phyloP scores from a whole-genome alignment of 2,113 vertebrate species.

The Trogon melanurus region DNA sequence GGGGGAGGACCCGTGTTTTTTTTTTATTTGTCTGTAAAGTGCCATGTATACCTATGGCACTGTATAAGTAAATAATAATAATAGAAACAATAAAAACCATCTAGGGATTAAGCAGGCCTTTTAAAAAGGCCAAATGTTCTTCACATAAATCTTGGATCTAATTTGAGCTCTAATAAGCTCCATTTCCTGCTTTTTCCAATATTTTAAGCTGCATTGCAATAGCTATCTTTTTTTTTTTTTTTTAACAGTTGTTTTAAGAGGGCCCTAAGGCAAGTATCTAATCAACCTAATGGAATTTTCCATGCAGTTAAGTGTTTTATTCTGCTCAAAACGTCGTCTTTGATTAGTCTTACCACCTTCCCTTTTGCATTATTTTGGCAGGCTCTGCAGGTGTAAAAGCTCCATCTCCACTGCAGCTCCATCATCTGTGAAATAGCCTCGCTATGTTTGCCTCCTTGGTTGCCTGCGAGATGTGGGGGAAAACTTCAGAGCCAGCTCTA shows the following conservation, averaged over 20 bases:
- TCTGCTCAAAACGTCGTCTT: slow-evolving; percentile 54
- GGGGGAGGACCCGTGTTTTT: slow-evolving; percentile 2
- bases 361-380: slow-evolving; percentile 45
- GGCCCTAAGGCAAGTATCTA: slow-evolving; percentile 63
- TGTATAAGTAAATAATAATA: slow-evolving; percentile 68
- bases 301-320: slow-evolving; percentile 61
- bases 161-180: slow-evolving; percentile 70
- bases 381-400: slow-evolving; percentile 44
- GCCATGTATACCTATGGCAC: slow-evolving; percentile 49
- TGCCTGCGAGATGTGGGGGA: not conserved
- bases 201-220: slow-evolving; percentile 43
- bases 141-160: slow-evolving; percentile 68
- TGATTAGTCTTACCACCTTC: slow-evolving; percentile 63
- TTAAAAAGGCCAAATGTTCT: slow-evolving; percentile 64
- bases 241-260: slow-evolving; percentile 61
- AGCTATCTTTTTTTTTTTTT: slow-evolving; percentile 46
- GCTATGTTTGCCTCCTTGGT: not conserved
- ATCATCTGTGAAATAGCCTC: not conserved
- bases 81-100: slow-evolving; percentile 65
- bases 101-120: slow-evolving; percentile 59
- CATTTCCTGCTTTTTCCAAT: slow-evolving; percentile 68
- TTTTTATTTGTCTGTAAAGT: slow-evolving; percentile 71
- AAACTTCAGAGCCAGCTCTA: not conserved
- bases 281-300: slow-evolving; percentile 71
- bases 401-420: slow-evolving; percentile 9